Base-by-base conservation (phyloP, 2,797 vertebrate genomes). In the Phaenicophaeus curvirostris region DNA sequence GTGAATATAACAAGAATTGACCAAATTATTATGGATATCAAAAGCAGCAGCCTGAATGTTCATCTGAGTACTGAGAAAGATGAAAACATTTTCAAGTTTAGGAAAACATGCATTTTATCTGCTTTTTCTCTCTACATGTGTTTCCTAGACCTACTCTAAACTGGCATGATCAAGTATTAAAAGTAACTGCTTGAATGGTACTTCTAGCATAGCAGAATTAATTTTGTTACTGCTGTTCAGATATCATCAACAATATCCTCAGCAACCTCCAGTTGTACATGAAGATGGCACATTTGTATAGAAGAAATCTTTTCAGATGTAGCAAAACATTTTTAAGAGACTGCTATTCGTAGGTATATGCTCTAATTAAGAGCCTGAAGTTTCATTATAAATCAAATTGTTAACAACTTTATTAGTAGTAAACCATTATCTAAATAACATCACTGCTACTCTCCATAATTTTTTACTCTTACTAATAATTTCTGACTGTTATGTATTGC, bases 171-270 rank as follows among this genome's bases (percentile, higher is more conserved):
- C 12, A 33, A 7, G 4, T 69, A 84, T 53, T 73, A 73, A 76
- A 74, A 86, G 9, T 39, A 83, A 44, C 27, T 41, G 19, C 16
- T 39, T 8, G 8, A 78, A 62, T 33, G 30, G 8, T 31, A 12
- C 11, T 79, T 77, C 6, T 20, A 79, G 14, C 39, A 51, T 68
- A 41, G 17, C 7, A 58, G 61, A 73, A 83, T 42, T 63, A 8
- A 9, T 28, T 58, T 54, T 87, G 19, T 80, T 94, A 20, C 31
- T 90, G n/a, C 23, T 89, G 30, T 58, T 92, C 53, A 67, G 17
- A 27, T 82, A 80, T 48, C 39, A 79, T 17, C 16, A 81, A 25
- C 20, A 58, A 25, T 68, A 74, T 23, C n/a, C 28, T 72, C 53
- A 81, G 19, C 35, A 84, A 68, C 19, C 5, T 86, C 51, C 58